phyloP scores from a whole-genome alignment of 1,140 invertebrate species.

The Melitaea cinxia region DNA sequence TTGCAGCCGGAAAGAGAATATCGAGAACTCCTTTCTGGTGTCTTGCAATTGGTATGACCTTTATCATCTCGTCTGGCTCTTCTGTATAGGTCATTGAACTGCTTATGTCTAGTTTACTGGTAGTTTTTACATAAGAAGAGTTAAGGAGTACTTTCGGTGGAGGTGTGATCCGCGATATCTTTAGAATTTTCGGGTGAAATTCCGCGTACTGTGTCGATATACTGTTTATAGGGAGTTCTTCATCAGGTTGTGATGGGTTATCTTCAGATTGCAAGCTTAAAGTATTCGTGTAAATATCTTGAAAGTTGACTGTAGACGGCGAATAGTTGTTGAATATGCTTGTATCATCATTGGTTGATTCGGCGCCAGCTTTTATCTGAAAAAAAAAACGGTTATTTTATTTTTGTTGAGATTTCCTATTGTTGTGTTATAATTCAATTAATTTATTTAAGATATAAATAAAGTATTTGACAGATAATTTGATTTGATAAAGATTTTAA shows the following conservation, averaged over 20 bases:
- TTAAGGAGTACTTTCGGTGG: constrained; percentile 25
- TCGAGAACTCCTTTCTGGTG: constrained; percentile 55
- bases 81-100: constrained; percentile 6
- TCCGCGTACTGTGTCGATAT: constrained; percentile 40
- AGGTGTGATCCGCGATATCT: constrained; percentile 32
- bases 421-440: too few relatives aligned
- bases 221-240: constrained; percentile 36
- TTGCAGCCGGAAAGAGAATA: constrained; percentile 50
- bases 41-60: constrained; percentile 38
- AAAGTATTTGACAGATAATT: too few relatives aligned
- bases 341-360: constrained; percentile 43
- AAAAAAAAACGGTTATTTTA: too few relatives aligned
- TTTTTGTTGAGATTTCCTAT: too few relatives aligned
- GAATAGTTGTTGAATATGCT: constrained; percentile 20
- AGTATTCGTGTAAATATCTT: constrained; percentile 46
- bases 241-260: constrained; percentile 20
- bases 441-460: too few relatives aligned
- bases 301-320: constrained; percentile 46
- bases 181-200: constrained; percentile 37
- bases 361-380: constrained; percentile 32
- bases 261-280: constrained; percentile 26
- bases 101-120: not conserved
- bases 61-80: constrained; percentile 34
- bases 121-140: not conserved
- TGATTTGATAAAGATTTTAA: too few relatives aligned